Evolutionary conservation across 2,797 vertebrate genomes (phyloP).

Genomic region (Clarias fuscus): DNA sequence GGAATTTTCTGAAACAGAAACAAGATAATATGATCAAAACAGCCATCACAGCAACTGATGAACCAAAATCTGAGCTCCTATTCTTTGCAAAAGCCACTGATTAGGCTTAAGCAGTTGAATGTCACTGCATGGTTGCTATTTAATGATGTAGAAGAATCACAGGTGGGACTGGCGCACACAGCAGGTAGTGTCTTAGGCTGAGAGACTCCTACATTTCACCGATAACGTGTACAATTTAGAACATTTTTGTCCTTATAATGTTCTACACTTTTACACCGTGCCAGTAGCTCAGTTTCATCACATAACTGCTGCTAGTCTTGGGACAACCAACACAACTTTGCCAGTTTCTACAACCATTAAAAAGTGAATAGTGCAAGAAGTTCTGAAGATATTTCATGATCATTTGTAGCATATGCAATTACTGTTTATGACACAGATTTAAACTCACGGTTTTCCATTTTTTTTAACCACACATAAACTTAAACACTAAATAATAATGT

Average conservation of each 20-base stretch:
- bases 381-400: background rate
- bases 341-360: background rate
- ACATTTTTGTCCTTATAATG: background rate
- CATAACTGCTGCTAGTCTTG: background rate
- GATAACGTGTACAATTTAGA: conserved; percentile 14
- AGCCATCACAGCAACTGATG: background rate
- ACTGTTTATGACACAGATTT: background rate
- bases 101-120: background rate
- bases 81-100: conserved; percentile 16
- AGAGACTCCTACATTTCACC: background rate
- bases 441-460: background rate
- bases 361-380: background rate
- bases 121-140: conserved; percentile 21
- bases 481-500: background rate
- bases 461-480: background rate
- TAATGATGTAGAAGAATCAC: conserved; percentile 4
- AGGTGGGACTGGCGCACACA: conserved; percentile 18
- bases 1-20: background rate
- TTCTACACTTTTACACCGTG: background rate
- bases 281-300: background rate
- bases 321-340: background rate
- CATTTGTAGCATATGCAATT: background rate
- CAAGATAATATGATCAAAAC: background rate
- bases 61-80: background rate
- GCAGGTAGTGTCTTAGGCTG: conserved; percentile 11